Conservation (phyloP, 2,797 vertebrate species). For the Myripristis murdjan region DNA sequence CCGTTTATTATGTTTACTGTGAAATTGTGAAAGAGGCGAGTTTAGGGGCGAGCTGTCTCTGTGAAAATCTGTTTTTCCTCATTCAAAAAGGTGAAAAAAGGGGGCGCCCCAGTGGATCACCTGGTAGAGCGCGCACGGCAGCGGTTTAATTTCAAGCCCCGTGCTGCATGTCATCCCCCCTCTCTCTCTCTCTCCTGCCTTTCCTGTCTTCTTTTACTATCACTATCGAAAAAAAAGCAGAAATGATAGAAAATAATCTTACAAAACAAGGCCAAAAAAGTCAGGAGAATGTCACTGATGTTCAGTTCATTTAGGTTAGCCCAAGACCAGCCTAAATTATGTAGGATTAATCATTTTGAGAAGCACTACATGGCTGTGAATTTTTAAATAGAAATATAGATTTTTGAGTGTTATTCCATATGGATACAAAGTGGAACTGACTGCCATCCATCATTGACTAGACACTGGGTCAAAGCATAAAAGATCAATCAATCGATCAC, state of each 20-base stretch:
- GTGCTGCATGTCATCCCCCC: too few species aligned
- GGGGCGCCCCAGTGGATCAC: too few species aligned
- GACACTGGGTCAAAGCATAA: conserved; percentile 11
- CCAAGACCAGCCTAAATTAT: background rate
- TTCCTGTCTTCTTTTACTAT: too few species aligned
- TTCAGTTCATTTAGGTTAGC: background rate
- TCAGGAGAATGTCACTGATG: background rate
- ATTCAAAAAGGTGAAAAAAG: background rate
- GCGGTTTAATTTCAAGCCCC: too few species aligned
- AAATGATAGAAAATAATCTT: too few species aligned
- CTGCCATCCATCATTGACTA: background rate
- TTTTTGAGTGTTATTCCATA: background rate
- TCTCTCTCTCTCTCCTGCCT: too few species aligned
- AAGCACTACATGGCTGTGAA: background rate
- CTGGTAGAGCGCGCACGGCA: too few species aligned
- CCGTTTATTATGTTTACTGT: too few species aligned
- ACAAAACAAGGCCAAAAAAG: background rate
- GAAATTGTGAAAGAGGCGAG: too few species aligned
- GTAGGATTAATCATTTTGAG: background rate
- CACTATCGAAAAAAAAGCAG: too few species aligned
- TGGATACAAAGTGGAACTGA: background rate
- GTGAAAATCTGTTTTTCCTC: background rate
- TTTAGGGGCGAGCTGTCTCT: too few species aligned
- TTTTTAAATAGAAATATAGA: background rate
- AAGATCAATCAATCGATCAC: background rate